These are phyloP conservation scores for Poecilia velifera DNA, from an alignment of 2,797 vertebrate genomes.

Conservation along the genomic window DNA sequence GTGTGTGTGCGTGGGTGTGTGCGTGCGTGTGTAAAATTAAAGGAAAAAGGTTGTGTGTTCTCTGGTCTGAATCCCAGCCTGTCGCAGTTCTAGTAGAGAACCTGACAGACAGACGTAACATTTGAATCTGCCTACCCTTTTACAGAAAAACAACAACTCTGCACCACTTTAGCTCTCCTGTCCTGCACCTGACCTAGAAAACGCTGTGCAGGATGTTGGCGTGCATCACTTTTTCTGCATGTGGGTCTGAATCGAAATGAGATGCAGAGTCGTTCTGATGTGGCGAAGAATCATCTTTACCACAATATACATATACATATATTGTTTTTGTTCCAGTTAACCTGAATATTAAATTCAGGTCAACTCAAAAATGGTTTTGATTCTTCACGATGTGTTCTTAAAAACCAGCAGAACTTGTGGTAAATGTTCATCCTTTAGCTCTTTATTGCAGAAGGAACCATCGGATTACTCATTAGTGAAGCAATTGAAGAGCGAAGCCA, in stretches of 20 bases:
- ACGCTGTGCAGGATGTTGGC: neutral
- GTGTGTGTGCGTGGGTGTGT: too few species aligned
- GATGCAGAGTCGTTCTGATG: neutral
- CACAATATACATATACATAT: neutral
- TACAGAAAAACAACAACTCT: neutral
- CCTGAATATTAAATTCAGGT: neutral
- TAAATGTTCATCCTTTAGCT: neutral
- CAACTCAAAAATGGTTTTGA: neutral
- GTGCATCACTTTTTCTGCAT: slow-evolving; percentile 2
- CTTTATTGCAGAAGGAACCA: neutral
- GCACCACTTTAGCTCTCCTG: neutral
- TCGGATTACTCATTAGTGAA: neutral
- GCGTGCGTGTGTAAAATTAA: neutral
- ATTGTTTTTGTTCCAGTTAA: neutral
- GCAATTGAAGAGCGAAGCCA: neutral
- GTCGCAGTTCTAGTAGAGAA: neutral
- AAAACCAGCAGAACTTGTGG: neutral
- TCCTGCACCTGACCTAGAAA: slow-evolving; percentile 26
- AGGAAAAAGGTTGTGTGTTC: neutral
- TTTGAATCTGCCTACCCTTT: neutral
- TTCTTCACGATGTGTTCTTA: neutral
- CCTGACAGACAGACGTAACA: neutral
- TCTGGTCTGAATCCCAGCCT: neutral
- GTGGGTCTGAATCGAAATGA: slow-evolving; percentile 5
- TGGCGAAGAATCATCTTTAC: neutral